Conservation (phyloP, 2,113 vertebrate genomes). For the Nothoprocta perdicaria region DNA sequence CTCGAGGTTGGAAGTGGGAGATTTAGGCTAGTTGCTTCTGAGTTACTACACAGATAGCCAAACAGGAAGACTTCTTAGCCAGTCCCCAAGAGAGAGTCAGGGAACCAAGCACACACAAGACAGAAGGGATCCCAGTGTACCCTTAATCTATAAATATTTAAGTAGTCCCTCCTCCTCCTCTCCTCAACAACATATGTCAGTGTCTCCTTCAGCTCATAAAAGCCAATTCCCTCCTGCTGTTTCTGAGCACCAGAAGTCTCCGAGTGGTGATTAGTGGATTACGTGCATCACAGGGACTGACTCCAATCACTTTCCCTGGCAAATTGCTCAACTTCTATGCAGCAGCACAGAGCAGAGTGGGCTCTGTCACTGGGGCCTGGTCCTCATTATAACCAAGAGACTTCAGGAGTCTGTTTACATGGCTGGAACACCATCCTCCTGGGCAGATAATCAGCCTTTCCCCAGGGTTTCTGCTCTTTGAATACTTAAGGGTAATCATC, state of each 20-base stretch:
- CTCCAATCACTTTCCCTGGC: constrained; percentile 79
- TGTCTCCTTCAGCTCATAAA: constrained; percentile 68
- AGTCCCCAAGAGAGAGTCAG: not conserved
- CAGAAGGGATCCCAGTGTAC: constrained; percentile 34
- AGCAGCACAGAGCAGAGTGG: constrained; percentile 67
- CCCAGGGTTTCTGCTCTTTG: constrained; percentile 75
- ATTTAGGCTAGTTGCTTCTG: not conserved
- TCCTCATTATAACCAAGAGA: constrained; percentile 74
- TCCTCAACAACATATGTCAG: constrained; percentile 65
- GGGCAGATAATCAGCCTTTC: constrained; percentile 77
- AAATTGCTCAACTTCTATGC: constrained; percentile 79
- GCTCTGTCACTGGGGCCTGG: constrained; percentile 56
- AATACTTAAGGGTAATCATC: constrained; percentile 82
- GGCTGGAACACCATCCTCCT: constrained; percentile 69
- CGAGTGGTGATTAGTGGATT: constrained; percentile 77
- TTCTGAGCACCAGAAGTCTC: constrained; percentile 65
- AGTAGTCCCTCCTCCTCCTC: constrained; percentile 43
- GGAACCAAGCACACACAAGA: constrained; percentile 22
- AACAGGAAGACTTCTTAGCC: no score
- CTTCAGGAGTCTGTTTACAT: constrained; percentile 74
- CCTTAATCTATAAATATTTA: constrained; percentile 73
- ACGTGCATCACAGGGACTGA: constrained; percentile 74
- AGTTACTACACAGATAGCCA: not conserved
- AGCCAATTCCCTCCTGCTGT: constrained; percentile 68
- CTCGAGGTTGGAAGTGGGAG: not conserved